These are phyloP conservation scores for Tribolium freemani DNA, from an alignment of 2,888 invertebrate genomes.

Conservation along the genomic window DNA sequence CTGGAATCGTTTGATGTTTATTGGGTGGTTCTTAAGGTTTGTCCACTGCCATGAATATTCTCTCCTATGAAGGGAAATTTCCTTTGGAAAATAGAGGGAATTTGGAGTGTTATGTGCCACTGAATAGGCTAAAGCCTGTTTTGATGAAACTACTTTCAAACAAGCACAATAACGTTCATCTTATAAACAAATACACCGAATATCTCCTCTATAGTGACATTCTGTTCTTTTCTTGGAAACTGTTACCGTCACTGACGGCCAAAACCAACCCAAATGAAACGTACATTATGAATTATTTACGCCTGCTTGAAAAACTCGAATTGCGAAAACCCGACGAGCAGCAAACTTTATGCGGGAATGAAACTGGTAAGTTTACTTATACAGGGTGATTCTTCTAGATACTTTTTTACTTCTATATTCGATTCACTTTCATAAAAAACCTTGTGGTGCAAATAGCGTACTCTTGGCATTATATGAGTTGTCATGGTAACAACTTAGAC, in stretches of 20 bases:
- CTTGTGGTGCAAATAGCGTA: too few species aligned
- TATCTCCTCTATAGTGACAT: conserved; percentile 83
- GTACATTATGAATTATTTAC: conserved; percentile 65
- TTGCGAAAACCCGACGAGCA: conserved; percentile 58
- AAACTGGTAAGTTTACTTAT: conserved; percentile 43
- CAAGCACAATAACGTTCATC: conserved; percentile 73
- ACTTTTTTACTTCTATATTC: too few species aligned
- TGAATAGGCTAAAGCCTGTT: conserved; percentile 76
- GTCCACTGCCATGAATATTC: conserved; percentile 80
- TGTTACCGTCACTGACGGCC: conserved; percentile 72
- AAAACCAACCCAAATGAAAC: conserved; percentile 69
- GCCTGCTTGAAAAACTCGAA: conserved; percentile 63
- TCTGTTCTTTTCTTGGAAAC: conserved; percentile 79
- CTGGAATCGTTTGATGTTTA: conserved; percentile 54
- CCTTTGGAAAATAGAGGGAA: conserved; percentile 72
- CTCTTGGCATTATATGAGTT: too few species aligned
- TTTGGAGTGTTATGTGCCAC: conserved; percentile 76
- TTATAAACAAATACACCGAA: conserved; percentile 81
- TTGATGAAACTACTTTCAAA: conserved; percentile 76
- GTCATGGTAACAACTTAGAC: too few species aligned
- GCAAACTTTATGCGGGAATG: conserved; percentile 59
- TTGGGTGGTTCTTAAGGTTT: conserved; percentile 69
- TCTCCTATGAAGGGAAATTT: conserved; percentile 80
- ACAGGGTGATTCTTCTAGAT: too few species aligned
- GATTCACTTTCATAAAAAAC: too few species aligned